These are phyloP conservation scores for Charanyca ferruginea DNA, from an alignment of 2,888 invertebrate genomes.

Conservation along the genomic window DNA sequence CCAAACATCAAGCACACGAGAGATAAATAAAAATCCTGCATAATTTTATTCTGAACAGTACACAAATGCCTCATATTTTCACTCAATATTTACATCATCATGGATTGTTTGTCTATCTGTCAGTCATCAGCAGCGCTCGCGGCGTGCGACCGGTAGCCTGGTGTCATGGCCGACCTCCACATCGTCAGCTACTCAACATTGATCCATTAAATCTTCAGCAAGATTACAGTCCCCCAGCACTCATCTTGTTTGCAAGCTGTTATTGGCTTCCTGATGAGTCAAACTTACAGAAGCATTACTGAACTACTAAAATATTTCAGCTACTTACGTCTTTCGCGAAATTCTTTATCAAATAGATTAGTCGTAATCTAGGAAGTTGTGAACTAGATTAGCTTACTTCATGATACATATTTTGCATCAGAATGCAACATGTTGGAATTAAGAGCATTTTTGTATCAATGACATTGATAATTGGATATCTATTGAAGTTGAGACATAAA, in stretches of 20 bases:
- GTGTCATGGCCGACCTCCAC: neutral
- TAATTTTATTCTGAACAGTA: neutral
- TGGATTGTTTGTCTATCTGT: neutral
- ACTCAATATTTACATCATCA: neutral
- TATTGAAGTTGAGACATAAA: slow-evolving; percentile 5
- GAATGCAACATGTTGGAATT: slow-evolving; percentile 3
- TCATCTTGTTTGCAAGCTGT: slow-evolving; percentile 41
- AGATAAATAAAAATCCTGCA: neutral
- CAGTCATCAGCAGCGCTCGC: neutral
- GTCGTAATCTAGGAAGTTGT: slow-evolving; percentile 15
- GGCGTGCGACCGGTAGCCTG: neutral
- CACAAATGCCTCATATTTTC: neutral
- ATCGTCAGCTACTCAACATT: slow-evolving; percentile 16
- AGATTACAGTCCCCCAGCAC: slow-evolving; percentile 24
- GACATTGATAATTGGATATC: neutral
- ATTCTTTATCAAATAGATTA: slow-evolving; percentile 30
- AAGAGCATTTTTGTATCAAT: slow-evolving; percentile 1
- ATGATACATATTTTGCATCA: neutral
- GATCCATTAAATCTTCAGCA: slow-evolving; percentile 31
- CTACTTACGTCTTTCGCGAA: slow-evolving; percentile 17
- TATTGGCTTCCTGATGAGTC: slow-evolving; percentile 38
- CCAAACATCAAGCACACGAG: neutral
- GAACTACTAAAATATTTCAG: neutral
- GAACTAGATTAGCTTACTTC: slow-evolving; percentile 9
- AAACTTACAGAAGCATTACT: slow-evolving; percentile 22